A percentile compares a stretch with the other conserved stretches of the same genome.
Conservation (phyloP, 2,797 vertebrate genomes). For the Manis javanica region DNA sequence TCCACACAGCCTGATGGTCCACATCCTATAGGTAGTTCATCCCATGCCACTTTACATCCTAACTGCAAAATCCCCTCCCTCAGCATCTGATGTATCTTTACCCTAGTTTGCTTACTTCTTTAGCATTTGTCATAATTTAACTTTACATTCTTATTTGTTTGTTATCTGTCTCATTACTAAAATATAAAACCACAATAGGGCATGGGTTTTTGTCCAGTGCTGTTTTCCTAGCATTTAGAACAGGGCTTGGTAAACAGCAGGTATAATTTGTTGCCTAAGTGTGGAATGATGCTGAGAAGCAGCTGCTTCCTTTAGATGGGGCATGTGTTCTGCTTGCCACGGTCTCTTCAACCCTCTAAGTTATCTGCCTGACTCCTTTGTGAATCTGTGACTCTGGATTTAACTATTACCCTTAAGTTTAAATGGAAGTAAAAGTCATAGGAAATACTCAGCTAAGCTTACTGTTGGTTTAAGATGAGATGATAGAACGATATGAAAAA, state of each 20-base stretch:
- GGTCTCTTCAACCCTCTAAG: background rate
- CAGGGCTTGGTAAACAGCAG: background rate
- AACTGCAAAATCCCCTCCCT: background rate
- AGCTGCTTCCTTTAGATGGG: background rate
- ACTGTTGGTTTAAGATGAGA: constrained; percentile 25
- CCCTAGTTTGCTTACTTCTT: background rate
- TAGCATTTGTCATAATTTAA: background rate
- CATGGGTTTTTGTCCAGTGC: background rate
- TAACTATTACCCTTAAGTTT: background rate
- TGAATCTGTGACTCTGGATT: background rate
- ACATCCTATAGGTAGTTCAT: background rate
- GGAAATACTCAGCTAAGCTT: background rate
- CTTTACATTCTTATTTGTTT: background rate
- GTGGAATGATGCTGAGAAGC: background rate
- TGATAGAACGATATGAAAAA: background rate
- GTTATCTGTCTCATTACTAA: background rate
- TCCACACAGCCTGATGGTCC: background rate
- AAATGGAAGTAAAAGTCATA: background rate
- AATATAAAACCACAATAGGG: background rate
- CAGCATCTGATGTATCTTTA: background rate
- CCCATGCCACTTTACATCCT: background rate
- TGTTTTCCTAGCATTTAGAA: background rate
- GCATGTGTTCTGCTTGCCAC: background rate
- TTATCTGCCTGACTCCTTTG: background rate
- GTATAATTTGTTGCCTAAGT: background rate